Evolutionary conservation across 2,113 vertebrate species (phyloP), one percentile per base, ranked within the genome.

Genomic region (Phycodurus eques): DNA sequence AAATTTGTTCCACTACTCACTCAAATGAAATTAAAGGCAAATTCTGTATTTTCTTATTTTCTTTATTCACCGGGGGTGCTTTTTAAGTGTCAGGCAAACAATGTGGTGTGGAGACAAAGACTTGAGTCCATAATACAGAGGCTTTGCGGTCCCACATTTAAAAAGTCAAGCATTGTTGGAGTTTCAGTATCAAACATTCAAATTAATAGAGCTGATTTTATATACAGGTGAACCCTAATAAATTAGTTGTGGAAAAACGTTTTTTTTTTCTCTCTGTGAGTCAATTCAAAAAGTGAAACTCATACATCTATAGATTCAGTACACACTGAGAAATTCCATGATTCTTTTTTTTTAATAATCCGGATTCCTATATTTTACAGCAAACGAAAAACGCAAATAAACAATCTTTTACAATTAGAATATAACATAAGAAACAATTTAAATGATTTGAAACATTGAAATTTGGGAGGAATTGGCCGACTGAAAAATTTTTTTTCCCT

Each of bases 21-120:
- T 75, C 71, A 65, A 67, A 51, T 12, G 1, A 13, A 33, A 71
- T 53, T 74, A 56, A 57, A 49, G 17, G 1, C 13, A n/a, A 69
- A 56, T 73, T 81, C 1, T n/a, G 12, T 46, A 3, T 17, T 74
- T 68, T 35, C 27, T 10, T 78, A 80, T 31, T 88, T 68, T 82
- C 22, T 5, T 80, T 77, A 44, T 78, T 77, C n/a, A 70, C 12
- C 68, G 44, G 39, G 61, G 9, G 59, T 39, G 54, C 39, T 73
- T 51, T 14, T 69, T 39, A 19, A 5, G 66, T 56, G 33, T 75
- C 27, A 66, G 35, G 8, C 51, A 71, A 71, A 15, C 53, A 64
- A 39, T 5, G 7, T 27, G 43, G 47, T 43, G 27, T 35, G 33
- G 19, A 70, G 63, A 43, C 5, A 64, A 59, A 56, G 49, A 20